phyloP scores from a whole-genome alignment of 2,113 vertebrate species.

The Hemichromis elongatus region DNA sequence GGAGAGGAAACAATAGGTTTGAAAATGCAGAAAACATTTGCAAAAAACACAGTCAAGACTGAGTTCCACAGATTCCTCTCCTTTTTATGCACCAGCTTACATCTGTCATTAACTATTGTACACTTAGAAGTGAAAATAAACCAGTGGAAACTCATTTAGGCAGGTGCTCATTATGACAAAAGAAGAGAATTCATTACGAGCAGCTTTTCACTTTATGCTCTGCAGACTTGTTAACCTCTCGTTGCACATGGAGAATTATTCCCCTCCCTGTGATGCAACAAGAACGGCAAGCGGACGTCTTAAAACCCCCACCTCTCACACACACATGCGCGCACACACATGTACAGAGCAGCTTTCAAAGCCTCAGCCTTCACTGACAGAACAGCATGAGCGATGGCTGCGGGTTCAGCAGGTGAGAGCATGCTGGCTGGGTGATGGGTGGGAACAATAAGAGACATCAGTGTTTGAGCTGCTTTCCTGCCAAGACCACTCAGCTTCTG shows the following conservation, averaged over 20 bases:
- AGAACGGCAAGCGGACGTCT: not conserved
- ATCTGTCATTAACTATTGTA: not conserved
- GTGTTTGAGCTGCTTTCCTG: slow-evolving; percentile 40
- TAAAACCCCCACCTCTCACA: not conserved
- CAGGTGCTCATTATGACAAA: slow-evolving; percentile 58
- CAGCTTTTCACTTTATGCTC: slow-evolving; percentile 45
- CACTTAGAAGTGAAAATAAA: slow-evolving; percentile 15
- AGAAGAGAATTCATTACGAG: slow-evolving; percentile 48
- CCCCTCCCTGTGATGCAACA: slow-evolving; percentile 50
- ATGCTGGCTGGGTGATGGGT: slow-evolving; percentile 46
- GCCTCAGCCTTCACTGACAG: slow-evolving; percentile 44
- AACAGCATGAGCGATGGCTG: slow-evolving; percentile 63
- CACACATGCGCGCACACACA: not conserved
- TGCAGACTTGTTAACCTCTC: slow-evolving; percentile 59
- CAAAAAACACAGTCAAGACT: not conserved
- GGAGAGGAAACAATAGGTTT: slow-evolving; percentile 32
- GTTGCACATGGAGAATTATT: slow-evolving; percentile 25
- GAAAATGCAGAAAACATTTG: not conserved
- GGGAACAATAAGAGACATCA: slow-evolving; percentile 56
- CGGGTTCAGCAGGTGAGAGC: slow-evolving; percentile 69
- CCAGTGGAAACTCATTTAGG: slow-evolving; percentile 43
- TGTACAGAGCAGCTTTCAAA: slow-evolving; percentile 22
- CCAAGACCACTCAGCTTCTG: slow-evolving; percentile 47
- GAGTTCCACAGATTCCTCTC: not conserved
- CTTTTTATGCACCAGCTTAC: not conserved